These are phyloP conservation scores for Prunella strophiata DNA, from an alignment of 2,797 vertebrate genomes.

Conservation along the genomic window DNA sequence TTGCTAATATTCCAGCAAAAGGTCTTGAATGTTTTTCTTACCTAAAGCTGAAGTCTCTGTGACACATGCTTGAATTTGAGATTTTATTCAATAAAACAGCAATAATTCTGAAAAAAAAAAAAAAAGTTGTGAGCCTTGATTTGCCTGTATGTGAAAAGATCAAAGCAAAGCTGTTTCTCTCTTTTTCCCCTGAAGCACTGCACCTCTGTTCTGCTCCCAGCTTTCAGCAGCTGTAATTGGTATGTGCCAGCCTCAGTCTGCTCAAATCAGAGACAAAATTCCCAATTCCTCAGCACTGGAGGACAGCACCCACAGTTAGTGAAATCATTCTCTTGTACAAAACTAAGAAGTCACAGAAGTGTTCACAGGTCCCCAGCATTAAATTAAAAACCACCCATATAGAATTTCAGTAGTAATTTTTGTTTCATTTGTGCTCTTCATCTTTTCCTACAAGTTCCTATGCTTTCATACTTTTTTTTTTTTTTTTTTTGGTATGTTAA, in stretches of 20 bases:
- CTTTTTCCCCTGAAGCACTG: neutral
- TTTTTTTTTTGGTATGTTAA: neutral
- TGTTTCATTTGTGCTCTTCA: neutral
- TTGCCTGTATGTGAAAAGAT: neutral
- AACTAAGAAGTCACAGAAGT: neutral
- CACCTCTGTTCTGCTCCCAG: neutral
- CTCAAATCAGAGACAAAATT: neutral
- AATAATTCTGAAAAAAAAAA: neutral
- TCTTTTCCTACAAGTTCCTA: neutral
- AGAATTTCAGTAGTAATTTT: neutral
- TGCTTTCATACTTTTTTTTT: neutral
- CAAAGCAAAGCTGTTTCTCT: neutral
- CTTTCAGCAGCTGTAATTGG: neutral
- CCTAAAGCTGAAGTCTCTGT: neutral
- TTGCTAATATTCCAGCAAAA: neutral
- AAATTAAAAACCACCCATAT: rapidly evolving
- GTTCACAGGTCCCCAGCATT: neutral
- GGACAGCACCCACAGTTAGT: neutral
- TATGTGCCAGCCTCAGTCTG: neutral
- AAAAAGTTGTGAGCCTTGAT: neutral
- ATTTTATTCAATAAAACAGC: neutral
- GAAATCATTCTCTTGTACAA: neutral
- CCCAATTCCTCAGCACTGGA: neutral
- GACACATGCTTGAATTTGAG: neutral
- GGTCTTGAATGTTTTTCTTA: neutral